Conservation (phyloP, 2,797 vertebrate species). For the Phrynocephalus guinanensis region DNA sequence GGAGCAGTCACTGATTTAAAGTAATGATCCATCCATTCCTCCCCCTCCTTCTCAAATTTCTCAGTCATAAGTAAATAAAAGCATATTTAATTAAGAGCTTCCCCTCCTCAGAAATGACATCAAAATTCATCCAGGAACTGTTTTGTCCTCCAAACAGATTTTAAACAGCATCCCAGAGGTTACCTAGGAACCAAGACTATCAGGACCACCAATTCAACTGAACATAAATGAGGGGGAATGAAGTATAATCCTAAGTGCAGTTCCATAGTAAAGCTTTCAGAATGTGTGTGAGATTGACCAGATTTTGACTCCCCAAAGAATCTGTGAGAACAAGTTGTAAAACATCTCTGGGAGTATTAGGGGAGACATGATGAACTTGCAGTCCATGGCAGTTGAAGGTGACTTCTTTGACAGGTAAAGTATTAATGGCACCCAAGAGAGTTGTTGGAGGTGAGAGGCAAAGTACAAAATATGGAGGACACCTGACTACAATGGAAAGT, state of each 20-base stretch:
- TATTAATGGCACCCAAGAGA: conserved; percentile 39
- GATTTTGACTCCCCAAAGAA: conserved; percentile 13
- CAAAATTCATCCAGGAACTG: background rate
- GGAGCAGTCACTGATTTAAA: background rate
- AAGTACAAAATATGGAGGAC: conserved; percentile 20
- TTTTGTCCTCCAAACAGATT: background rate
- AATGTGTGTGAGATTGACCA: background rate
- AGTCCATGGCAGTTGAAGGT: conserved; percentile 4
- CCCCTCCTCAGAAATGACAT: background rate
- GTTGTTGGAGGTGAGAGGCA: conserved; percentile 13
- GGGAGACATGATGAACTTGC: background rate
- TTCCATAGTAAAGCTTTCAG: background rate
- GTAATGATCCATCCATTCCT: background rate
- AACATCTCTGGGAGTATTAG: background rate
- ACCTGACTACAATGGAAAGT: background rate
- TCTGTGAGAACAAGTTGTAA: background rate
- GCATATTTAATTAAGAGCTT: background rate
- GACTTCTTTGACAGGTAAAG: conserved; percentile 49
- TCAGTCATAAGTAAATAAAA: background rate
- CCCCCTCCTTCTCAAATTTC: background rate
- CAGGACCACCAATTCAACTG: background rate
- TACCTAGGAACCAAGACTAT: background rate
- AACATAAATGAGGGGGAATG: background rate
- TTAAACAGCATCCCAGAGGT: background rate
- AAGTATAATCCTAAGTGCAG: background rate